Evolutionary conservation across 2,888 invertebrate genomes (phyloP).

Genomic region (Volucella zonaria): DNA sequence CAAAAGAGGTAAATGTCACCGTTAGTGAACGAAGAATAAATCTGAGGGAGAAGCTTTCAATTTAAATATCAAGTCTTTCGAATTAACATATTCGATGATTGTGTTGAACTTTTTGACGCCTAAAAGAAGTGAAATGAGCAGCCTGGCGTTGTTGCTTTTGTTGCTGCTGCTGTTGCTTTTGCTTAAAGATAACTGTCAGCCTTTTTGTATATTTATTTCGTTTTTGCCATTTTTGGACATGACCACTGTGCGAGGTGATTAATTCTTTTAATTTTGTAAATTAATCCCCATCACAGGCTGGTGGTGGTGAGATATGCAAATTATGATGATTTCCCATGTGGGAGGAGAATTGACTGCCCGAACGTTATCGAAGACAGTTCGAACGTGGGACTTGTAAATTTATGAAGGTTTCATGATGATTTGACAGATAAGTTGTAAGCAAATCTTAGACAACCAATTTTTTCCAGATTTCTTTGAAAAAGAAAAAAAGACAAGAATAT

Average conservation of each 20-base stretch:
- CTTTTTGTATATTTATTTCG: constrained; percentile 41
- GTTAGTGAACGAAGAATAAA: constrained; percentile 14
- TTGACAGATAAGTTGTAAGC: constrained; percentile 60
- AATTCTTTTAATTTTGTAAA: constrained; percentile 35
- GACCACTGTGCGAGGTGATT: constrained; percentile 35
- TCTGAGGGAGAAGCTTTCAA: constrained; percentile 2
- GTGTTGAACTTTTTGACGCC: constrained; percentile 47
- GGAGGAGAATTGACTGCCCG: constrained; percentile 26
- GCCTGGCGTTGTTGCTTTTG: constrained; percentile 36
- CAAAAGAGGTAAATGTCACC: constrained; percentile 27
- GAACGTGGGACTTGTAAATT: constrained; percentile 65
- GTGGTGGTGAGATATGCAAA: constrained; percentile 44
- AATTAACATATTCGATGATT: constrained; percentile 51
- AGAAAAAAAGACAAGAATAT: background rate
- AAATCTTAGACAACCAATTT: constrained; percentile 23
- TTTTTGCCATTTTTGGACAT: constrained; percentile 54
- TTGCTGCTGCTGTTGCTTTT: constrained; percentile 18
- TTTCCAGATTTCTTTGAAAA: constrained; percentile 5
- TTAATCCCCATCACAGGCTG: constrained; percentile 23
- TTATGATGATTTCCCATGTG: constrained; percentile 27
- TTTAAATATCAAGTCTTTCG: constrained; percentile 31
- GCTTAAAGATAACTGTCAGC: constrained; percentile 40
- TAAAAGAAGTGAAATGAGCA: constrained; percentile 13
- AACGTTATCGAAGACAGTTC: constrained; percentile 29
- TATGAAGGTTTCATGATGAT: constrained; percentile 65